These are phyloP conservation scores for Platichthys stellatus DNA, from an alignment of 2,113 vertebrate genomes.

Conservation along the genomic window DNA sequence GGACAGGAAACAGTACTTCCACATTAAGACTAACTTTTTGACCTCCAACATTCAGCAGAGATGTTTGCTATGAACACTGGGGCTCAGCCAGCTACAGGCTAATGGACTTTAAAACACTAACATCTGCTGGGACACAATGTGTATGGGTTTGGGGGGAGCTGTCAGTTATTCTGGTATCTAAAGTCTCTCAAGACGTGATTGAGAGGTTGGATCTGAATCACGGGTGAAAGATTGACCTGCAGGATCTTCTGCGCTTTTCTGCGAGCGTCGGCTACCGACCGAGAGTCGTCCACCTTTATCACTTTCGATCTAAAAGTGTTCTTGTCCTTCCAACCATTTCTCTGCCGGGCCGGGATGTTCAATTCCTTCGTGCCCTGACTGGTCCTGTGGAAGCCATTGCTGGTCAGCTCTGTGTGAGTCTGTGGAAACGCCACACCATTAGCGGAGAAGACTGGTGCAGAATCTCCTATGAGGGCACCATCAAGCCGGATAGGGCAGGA, in stretches of 20 bases:
- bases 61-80: conserved; percentile 39
- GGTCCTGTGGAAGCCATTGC: conserved; percentile 67
- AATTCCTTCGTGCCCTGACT: conserved; percentile 39
- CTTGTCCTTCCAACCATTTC: conserved; percentile 67
- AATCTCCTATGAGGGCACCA: conserved; percentile 75
- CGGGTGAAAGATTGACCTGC: conserved; percentile 74
- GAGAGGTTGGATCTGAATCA: conserved; percentile 77
- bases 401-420: conserved; percentile 70
- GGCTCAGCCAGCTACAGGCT: conserved; percentile 24
- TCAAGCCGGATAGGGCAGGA: conserved; percentile 73
- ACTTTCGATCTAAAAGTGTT: conserved; percentile 63
- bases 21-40: background rate
- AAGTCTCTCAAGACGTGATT: conserved; percentile 69
- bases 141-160: background rate
- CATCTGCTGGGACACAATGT: conserved; percentile 34
- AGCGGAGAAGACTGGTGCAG: conserved; percentile 68
- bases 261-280: conserved; percentile 72
- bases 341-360: conserved; percentile 13
- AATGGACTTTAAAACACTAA: conserved; percentile 49
- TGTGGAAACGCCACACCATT: conserved; percentile 66
- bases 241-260: conserved; percentile 76
- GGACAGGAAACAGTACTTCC: conserved; percentile 27
- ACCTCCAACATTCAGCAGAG: conserved; percentile 10
- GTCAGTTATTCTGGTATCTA: conserved; percentile 68
- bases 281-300: conserved; percentile 75